Base-by-base conservation (phyloP, 2,797 vertebrate genomes). In the Chanos chanos region DNA sequence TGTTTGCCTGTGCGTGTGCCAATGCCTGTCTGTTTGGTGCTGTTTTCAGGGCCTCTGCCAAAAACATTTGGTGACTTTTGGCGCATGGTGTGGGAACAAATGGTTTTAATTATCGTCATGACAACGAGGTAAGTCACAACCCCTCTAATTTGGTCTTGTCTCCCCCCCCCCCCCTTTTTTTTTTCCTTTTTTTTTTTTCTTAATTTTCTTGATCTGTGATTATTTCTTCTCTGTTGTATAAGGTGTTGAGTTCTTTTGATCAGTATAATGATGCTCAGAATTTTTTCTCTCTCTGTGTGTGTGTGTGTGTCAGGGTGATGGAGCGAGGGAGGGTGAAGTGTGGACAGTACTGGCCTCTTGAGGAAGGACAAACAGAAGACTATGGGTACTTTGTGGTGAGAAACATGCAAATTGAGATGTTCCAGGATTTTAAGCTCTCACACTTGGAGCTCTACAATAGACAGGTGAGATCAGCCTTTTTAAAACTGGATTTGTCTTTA, bases 51-150 rank as follows among this genome's bases (percentile, higher is more conserved):
- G 81, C 92, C 92, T 69, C 79, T 93, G 79, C 91, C 91, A 72
- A 92, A 92, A 88, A 92, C 90, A 0, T 93, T 90, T 78, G 84
- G 77, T 47, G 91, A 92, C 77, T 93, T 93, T 77, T 93, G 92
- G 92, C 85, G 85, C 52, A 92, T 93, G 92, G 89, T 93, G 48
- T 93, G 91, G 91, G 92, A 92, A 70, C 90, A 92, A 75, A 87
- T 89, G 85, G 91, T 93, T 74, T 85, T 92, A 70, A 88, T 93
- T 55, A 90, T 93, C 30, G 90, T 93, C 56, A 93, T 93, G 92
- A 93, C 92, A 40, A 93, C 92, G 74, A 90, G 92, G 92, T 93
- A 71, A 84, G 77, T 44, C 48, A 59, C 48, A n/a, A n/a, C 13
- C 21, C 52, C 27, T 28, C 7, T 30, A 15, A 43, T 5, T 52